A percentile compares a stretch with the other conserved stretches of the same genome.
These are phyloP conservation scores for Cladorhizidae sp. DNA, from an alignment of 37 sponge, comb jelly and placozoan species.

Conservation along the genomic window DNA sequence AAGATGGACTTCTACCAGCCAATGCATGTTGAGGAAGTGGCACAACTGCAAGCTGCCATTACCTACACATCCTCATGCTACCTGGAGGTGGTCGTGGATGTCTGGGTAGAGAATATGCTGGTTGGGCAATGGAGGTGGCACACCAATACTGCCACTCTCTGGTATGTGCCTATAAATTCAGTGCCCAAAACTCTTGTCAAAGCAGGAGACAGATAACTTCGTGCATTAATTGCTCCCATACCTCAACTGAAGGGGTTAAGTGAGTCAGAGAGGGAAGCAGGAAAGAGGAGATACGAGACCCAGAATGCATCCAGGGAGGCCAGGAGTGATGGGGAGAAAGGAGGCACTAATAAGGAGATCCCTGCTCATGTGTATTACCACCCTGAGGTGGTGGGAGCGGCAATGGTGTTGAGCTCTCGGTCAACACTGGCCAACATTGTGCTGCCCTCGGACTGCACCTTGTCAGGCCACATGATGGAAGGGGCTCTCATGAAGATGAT, in stretches of 20 bases:
- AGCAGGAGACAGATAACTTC: neutral
- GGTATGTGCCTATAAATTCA: too few relatives aligned
- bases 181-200: too few relatives aligned
- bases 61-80: conserved; percentile 80
- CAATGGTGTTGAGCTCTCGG: conserved; percentile 44
- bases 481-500: conserved; percentile 93
- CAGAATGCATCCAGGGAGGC: conserved; percentile 44
- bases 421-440: conserved; percentile 68
- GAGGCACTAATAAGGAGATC: neutral
- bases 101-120: conserved; percentile 82
- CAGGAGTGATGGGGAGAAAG: neutral
- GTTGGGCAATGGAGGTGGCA: conserved; percentile 35
- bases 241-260: conserved; percentile 57
- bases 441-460: conserved; percentile 76
- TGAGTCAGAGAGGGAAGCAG: conserved; percentile 38
- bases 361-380: neutral
- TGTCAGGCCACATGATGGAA: conserved; percentile 54
- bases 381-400: neutral
- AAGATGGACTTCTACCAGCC: conserved; percentile 86
- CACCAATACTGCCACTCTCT: conserved; percentile 81
- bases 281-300: conserved; percentile 49
- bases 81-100: conserved; percentile 78
- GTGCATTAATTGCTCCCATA: conserved; percentile 15
- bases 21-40: conserved; percentile 85
- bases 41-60: conserved; percentile 74